Evolutionary conservation across 2,113 vertebrate genomes (phyloP), one percentile per base, ranked within the genome.

Genomic region (Emydocephalus ijimae): DNA sequence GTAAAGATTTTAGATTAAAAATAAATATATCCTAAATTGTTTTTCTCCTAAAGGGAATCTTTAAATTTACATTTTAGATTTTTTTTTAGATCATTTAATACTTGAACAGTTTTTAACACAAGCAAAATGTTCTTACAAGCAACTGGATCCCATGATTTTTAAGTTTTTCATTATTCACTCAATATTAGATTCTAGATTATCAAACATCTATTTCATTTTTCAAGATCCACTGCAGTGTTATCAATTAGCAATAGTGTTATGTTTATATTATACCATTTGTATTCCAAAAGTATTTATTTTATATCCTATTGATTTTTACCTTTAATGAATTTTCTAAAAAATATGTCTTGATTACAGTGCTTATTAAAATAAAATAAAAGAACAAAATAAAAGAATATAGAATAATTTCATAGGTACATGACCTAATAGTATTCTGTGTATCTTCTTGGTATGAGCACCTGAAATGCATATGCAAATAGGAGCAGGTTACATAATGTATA

Each of bases 201-300:
- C 18, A n/a, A 18, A 48, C 39, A 56, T 57, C 20, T 39, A 29
- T 57, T 26, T 57, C 15, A 34, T 89, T 92, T 89, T 92, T 55
- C 64, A 92, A 57, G 54, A 4, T 92, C 39, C 18, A 21, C 23
- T 29, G 10, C 59, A 59, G n/a, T 89, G 45, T 92, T 92, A n/a
- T 89, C 43, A 92, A 57, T 85, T 85, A 89, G 20, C 20, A 92
- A 85, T 85, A 55, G 4, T 81, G 24, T 7, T 85, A 12, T 24
- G 24, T 85, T 57, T 54, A 26, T 81, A 54, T 45, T 57, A 81
- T 89, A 18, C 18, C 85, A 15, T 50, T 89, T 89, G 89, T 89
- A 85, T 89, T 92, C 57, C 50, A 89, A 92, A 57, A n/a, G 2
- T 89, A 85, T 89, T 92, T 57, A 45, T 89, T 92, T 92, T 52